phyloP scores from a whole-genome alignment of 1,140 invertebrate species.

The Scaptodrosophila lebanonensis region DNA sequence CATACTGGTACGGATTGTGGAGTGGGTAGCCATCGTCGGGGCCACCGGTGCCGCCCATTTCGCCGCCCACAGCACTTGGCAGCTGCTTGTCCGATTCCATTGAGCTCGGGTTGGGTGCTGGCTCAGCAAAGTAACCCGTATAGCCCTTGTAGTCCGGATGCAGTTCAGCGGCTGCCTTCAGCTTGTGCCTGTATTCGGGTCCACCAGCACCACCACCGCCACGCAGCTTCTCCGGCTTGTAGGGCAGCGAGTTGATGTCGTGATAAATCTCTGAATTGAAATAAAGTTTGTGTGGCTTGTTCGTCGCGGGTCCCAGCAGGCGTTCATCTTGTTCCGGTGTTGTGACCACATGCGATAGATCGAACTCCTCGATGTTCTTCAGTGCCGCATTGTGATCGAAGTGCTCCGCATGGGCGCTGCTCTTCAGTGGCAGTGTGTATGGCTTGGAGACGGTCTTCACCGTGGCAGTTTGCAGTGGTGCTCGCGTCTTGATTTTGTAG shows the following conservation, averaged over 20 bases:
- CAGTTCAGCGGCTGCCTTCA: conserved; percentile 35
- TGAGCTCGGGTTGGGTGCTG: conserved; percentile 25
- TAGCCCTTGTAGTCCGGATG: conserved; percentile 68
- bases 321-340: conserved; percentile 42
- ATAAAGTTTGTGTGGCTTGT: conserved; percentile 61
- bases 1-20: conserved; percentile 63
- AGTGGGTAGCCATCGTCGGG: conserved; percentile 54
- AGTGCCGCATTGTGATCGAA: conserved; percentile 67
- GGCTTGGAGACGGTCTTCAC: conserved; percentile 72
- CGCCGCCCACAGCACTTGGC: neutral
- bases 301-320: conserved; percentile 13
- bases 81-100: conserved; percentile 14
- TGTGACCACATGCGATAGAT: conserved; percentile 65
- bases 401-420: conserved; percentile 36
- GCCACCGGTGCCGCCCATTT: too few relatives aligned
- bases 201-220: neutral
- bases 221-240: conserved; percentile 52
- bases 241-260: conserved; percentile 71
- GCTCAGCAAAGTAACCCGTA: conserved; percentile 66
- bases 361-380: conserved; percentile 72
- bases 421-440: conserved; percentile 58
- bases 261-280: conserved; percentile 76
- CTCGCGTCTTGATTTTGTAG: conserved; percentile 71
- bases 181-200: conserved; percentile 57
- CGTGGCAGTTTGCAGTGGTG: conserved; percentile 67